phyloP scores from a whole-genome alignment of 2,113 vertebrate genomes.

The Sphyrna mokarran region DNA sequence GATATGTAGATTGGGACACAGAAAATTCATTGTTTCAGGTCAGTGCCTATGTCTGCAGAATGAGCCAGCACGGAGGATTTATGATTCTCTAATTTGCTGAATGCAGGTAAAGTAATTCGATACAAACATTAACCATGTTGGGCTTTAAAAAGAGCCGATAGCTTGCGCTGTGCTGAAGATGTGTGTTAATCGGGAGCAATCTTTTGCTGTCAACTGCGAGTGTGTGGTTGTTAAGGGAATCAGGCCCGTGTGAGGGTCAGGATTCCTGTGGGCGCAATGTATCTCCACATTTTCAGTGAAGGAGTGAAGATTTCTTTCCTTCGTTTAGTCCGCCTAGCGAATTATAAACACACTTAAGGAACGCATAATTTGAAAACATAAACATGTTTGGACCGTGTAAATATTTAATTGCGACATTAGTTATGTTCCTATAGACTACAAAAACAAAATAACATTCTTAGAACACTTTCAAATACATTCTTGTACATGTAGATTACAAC shows the following conservation, averaged over 20 bases:
- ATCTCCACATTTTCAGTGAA: background rate
- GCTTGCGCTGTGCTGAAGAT: background rate
- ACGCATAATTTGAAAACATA: background rate
- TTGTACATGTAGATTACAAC: background rate
- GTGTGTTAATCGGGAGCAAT: background rate
- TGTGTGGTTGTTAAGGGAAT: slow-evolving; percentile 25
- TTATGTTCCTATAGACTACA: background rate
- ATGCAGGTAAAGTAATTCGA: slow-evolving; percentile 6
- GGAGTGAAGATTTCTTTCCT: slow-evolving; percentile 19
- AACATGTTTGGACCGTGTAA: background rate
- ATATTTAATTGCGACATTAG: background rate
- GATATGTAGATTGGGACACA: slow-evolving; percentile 26
- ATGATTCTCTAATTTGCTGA: slow-evolving; percentile 13
- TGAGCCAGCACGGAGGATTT: slow-evolving; percentile 12
- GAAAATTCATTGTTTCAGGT: slow-evolving; percentile 32
- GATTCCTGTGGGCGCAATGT: background rate
- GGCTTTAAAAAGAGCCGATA: slow-evolving; percentile 27
- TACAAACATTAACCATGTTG: background rate
- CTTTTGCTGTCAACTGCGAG: slow-evolving; percentile 20
- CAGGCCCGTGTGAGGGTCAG: background rate
- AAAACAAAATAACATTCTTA: background rate
- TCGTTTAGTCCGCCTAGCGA: background rate
- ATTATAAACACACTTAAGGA: background rate
- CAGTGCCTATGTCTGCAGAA: slow-evolving; percentile 18
- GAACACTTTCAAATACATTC: background rate